These are phyloP conservation scores for Siniperca knerii DNA, from an alignment of 2,113 vertebrate species.

Conservation along the genomic window DNA sequence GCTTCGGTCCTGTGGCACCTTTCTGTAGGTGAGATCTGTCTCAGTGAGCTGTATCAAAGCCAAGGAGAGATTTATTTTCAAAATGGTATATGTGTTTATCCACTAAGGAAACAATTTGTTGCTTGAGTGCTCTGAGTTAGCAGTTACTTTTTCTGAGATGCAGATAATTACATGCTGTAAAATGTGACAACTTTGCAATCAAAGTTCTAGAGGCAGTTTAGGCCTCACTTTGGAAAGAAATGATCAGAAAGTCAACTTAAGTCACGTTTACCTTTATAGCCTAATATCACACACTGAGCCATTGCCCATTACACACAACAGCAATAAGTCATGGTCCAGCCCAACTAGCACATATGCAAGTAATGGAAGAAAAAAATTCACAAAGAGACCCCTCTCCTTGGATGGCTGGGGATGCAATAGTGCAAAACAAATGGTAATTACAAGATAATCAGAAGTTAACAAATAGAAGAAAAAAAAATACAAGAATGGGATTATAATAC, in stretches of 20 bases:
- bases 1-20: neutral
- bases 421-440: too few relatives aligned
- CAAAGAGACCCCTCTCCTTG: too few relatives aligned
- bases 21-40: neutral
- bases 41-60: constrained; percentile 14
- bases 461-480: neutral
- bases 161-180: neutral
- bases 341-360: neutral
- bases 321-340: neutral
- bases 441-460: neutral
- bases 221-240: neutral
- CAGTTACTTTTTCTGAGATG: constrained; percentile 1
- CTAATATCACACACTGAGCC: neutral
- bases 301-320: neutral
- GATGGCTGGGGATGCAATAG: too few relatives aligned
- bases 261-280: neutral
- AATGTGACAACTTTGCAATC: constrained; percentile 18
- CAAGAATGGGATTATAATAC: neutral
- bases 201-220: constrained; percentile 7
- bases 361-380: neutral
- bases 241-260: neutral
- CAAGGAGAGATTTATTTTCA: neutral
- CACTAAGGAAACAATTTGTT: constrained; percentile 17
- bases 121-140: constrained; percentile 9
- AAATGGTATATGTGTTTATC: neutral